phyloP scores from a whole-genome alignment of 1,140 invertebrate species.

The Parasteatoda tepidariorum region DNA sequence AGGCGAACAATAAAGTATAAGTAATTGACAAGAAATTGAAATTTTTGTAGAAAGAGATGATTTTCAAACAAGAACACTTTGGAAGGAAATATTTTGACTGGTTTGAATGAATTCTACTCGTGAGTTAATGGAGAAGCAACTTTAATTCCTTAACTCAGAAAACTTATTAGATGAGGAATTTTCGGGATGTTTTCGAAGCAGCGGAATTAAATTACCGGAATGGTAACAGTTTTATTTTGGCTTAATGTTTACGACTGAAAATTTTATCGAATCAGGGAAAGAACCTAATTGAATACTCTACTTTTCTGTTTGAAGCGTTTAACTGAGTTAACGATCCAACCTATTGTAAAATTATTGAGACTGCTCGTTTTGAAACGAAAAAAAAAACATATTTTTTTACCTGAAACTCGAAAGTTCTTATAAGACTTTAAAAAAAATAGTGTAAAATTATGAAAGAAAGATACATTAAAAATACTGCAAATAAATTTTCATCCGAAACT shows the following conservation, averaged over 20 bases:
- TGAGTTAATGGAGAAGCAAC: slow-evolving; percentile 44
- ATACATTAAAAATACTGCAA: too few species aligned
- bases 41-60: too few species aligned
- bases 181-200: slow-evolving; percentile 36
- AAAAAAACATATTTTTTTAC: neutral
- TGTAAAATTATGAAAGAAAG: too few species aligned
- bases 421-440: too few species aligned
- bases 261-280: slow-evolving; percentile 53
- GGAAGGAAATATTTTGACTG: slow-evolving; percentile 15
- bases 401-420: too few species aligned
- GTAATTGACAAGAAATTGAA: too few species aligned
- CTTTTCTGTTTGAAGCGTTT: neutral
- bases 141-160: slow-evolving; percentile 42
- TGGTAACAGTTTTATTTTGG: slow-evolving; percentile 56
- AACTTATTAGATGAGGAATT: slow-evolving; percentile 51
- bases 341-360: neutral
- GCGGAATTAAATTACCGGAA: slow-evolving; percentile 36
- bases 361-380: neutral
- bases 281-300: slow-evolving; percentile 43
- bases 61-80: too few species aligned
- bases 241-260: slow-evolving; percentile 54
- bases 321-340: neutral
- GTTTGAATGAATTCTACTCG: slow-evolving; percentile 43
- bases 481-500: too few species aligned
- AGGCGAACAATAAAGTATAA: too few species aligned